phyloP scores from a whole-genome alignment of 2,113 vertebrate genomes.

The Pardalotus punctatus region DNA sequence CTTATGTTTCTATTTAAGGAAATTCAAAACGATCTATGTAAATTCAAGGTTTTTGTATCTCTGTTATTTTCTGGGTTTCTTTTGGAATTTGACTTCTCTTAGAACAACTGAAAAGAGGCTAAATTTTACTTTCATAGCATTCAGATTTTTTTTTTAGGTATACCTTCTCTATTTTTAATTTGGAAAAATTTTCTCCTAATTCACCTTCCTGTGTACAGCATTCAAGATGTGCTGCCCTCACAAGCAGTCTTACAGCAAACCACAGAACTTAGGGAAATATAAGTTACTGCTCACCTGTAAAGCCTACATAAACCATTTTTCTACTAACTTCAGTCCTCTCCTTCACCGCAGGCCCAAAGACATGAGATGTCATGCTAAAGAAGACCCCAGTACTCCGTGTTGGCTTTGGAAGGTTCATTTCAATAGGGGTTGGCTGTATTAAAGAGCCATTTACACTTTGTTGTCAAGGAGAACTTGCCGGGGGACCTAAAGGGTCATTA shows the following conservation, averaged over 20 bases:
- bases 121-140: not conserved
- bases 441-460: slow-evolving; percentile 23
- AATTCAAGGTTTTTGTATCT: not conserved
- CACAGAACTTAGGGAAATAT: not conserved
- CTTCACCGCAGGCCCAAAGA: not conserved
- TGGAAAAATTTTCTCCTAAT: not conserved
- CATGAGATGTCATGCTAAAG: not conserved
- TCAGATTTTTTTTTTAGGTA: not conserved
- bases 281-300: not conserved
- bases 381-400: not conserved
- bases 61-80: not conserved
- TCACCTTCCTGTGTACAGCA: not conserved
- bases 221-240: not conserved
- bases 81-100: not conserved
- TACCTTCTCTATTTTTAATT: not conserved
- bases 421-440: slow-evolving; percentile 22
- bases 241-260: not conserved
- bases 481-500: slow-evolving; percentile 37
- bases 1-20: not conserved
- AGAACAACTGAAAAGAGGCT: not conserved
- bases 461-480: slow-evolving; percentile 47
- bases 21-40: not conserved
- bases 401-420: slow-evolving; percentile 13
- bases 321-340: not conserved
- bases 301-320: not conserved